Base-by-base conservation (phyloP, 2,888 invertebrate genomes). In the Lumbricus terrestris region DNA sequence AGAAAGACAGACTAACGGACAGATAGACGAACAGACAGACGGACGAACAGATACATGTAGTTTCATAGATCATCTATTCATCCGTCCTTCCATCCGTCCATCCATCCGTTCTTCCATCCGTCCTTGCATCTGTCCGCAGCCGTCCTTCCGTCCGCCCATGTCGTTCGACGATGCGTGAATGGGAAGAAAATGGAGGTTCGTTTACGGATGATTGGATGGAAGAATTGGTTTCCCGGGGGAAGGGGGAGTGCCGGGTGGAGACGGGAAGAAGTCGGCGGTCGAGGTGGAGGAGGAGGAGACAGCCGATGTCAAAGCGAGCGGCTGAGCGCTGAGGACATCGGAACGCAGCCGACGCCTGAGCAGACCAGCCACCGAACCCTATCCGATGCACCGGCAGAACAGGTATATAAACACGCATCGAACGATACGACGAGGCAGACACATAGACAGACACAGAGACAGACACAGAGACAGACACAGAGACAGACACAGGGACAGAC, bases 201-300 rank as follows among this genome's bases (percentile, higher is more conserved):
- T 69, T 69, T 69, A n/a, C 69, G 69, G 69, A 69, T 69, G 69
- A 69, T 69, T 69, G 69, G 69, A 69, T 69, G 69, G 69, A n/a
- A 69, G 69, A 69, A 69, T 69, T 69, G 69, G 69, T 69, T 69
- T 69, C 69, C 69, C n/a, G n/a, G n/a, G n/a, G n/a, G n/a, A n/a
- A n/a, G n/a, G n/a, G n/a, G n/a, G n/a, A n/a, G n/a, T n/a, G 69
- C 4, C n/a, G 69, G n/a, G 69, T 69, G n/a, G 69, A 69, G 69
- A 69, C 11, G 69, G n/a, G 69, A 69, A 8, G 69, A 69, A n/a
- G 69, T n/a, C n/a, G 6, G 4, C n/a, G n/a, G n/a, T n/a, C n/a
- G n/a, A n/a, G n/a, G n/a, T n/a, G n/a, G n/a, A n/a, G n/a, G n/a
- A n/a, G 8, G 29, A 69, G 69, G 69, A 29, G n/a, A n/a, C 69